These are phyloP conservation scores for Labeo rohita DNA, from an alignment of 2,113 vertebrate genomes.

Conservation along the genomic window DNA sequence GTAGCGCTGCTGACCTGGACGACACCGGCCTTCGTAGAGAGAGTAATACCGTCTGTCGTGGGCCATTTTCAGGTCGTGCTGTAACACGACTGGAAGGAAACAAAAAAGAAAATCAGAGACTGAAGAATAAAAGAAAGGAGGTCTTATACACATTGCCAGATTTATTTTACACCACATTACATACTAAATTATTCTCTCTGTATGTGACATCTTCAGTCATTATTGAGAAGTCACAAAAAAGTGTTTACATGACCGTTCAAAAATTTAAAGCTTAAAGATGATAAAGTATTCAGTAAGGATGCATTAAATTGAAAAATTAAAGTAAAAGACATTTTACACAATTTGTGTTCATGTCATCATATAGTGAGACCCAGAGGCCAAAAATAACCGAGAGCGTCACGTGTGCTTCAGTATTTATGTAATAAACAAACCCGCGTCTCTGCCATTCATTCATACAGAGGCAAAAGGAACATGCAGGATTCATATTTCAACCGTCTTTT, in stretches of 20 bases:
- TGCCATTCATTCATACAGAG: too few relatives aligned
- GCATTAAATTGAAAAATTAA: background rate
- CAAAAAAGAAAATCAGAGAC: background rate
- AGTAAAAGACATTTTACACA: too few relatives aligned
- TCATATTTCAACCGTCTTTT: too few relatives aligned
- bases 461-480: too few relatives aligned
- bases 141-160: background rate
- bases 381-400: too few relatives aligned
- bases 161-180: background rate
- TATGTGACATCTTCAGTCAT: background rate
- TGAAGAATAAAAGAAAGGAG: background rate
- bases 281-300: background rate
- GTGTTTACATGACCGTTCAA: background rate
- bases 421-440: too few relatives aligned
- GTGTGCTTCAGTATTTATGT: too few relatives aligned
- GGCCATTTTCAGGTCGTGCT: slow-evolving; percentile 53
- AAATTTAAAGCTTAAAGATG: background rate
- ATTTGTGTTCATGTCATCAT: too few relatives aligned
- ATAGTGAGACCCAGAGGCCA: too few relatives aligned
- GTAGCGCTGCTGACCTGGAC: slow-evolving; percentile 61
- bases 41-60: slow-evolving; percentile 54
- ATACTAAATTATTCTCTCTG: background rate
- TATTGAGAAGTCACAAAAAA: background rate
- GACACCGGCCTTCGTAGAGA: slow-evolving; percentile 68
- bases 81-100: slow-evolving; percentile 56